Conservation (phyloP, 2,888 invertebrate genomes). For the Pseudoips prasinana region DNA sequence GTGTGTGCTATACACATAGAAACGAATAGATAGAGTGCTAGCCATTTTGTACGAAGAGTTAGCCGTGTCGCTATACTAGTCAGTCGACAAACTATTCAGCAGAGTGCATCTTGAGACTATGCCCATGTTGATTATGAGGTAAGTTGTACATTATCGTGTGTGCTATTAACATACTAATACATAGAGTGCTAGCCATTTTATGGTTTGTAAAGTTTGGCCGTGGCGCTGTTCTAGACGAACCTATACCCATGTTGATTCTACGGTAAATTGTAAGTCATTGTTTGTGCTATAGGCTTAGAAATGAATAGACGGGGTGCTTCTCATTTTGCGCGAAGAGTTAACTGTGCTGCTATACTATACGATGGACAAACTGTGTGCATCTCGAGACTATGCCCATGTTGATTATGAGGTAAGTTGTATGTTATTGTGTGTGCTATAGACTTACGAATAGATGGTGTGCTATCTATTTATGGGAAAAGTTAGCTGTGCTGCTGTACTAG, state of each 20-base stretch:
- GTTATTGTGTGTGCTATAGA: not conserved
- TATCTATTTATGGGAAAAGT: conserved; percentile 91
- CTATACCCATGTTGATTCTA: conserved; percentile 86
- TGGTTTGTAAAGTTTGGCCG: conserved; percentile 92
- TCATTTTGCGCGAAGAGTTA: too few species aligned
- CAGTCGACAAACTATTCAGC: too few species aligned
- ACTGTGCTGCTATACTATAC: too few species aligned
- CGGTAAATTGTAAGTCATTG: conserved; percentile 77
- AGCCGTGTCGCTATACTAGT: conserved; percentile 63
- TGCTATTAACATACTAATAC: conserved; percentile 81
- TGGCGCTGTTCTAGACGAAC: conserved; percentile 41
- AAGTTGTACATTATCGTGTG: conserved; percentile 5
- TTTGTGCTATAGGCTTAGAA: too few species aligned
- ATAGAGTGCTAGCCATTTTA: conserved; percentile 92
- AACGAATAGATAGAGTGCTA: conserved; percentile 90
- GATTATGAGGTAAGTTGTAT: conserved; percentile 82
- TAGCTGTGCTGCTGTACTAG: conserved; percentile 76
- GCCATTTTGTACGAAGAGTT: conserved; percentile 92
- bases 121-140: conserved; percentile 87
- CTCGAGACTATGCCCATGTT: conserved; percentile 86
- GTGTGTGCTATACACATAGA: conserved; percentile 36
- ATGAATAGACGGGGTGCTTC: too few species aligned
- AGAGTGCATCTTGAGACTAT: conserved; percentile 69
- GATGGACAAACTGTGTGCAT: too few species aligned
- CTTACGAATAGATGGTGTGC: conserved; percentile 90